A percentile compares a stretch with the other conserved stretches of the same genome.
Conservation (phyloP, 1,140 invertebrate species). For the Helicorthomorpha holstii region DNA sequence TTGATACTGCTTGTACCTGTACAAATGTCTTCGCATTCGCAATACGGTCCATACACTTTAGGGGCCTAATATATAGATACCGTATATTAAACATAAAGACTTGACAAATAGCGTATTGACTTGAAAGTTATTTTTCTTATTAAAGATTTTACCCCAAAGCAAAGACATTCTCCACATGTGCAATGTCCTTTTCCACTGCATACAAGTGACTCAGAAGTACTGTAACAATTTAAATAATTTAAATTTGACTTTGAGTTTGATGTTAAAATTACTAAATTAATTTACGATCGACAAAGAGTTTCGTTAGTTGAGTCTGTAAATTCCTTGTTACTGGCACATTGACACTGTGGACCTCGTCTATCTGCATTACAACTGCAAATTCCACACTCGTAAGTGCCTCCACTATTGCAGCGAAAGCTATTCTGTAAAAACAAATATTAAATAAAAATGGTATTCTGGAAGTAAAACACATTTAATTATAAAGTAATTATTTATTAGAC, state of each 20-base stretch:
- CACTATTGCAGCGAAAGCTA: conserved; percentile 33
- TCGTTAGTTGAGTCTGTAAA: not conserved
- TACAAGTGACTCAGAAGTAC: conserved; percentile 9
- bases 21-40: conserved; percentile 89
- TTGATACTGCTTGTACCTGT: no score
- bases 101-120: no score
- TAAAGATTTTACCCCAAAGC: no score
- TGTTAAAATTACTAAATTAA: not conserved
- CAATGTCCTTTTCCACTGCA: conserved; percentile 25
- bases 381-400: conserved; percentile 62
- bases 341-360: conserved; percentile 65
- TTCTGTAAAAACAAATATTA: no score
- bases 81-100: no score
- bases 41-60: conserved; percentile 59
- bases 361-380: conserved; percentile 63
- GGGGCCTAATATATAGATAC: no score
- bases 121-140: no score
- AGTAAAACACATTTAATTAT: no score
- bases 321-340: conserved; percentile 46
- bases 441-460: no score
- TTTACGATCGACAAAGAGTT: not conserved
- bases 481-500: no score
- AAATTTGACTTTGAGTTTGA: no score
- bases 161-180: conserved; percentile 44
- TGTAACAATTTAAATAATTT: no score